phyloP scores from a whole-genome alignment of 2,888 invertebrate genomes.

The Crematogaster levior region DNA sequence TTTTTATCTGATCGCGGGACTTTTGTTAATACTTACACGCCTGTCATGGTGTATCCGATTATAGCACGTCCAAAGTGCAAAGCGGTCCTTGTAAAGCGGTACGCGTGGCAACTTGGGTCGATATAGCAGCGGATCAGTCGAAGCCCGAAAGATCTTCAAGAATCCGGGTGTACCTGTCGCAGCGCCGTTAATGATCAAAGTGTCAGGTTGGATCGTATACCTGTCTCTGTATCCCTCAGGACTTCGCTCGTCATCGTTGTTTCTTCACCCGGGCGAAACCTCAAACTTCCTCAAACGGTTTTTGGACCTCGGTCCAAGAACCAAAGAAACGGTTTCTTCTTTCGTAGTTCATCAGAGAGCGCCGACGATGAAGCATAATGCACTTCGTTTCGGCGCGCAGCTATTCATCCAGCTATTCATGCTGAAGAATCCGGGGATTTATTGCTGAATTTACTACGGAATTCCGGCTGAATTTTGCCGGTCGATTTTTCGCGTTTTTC shows the following conservation, averaged over 20 bases:
- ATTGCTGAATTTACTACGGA: conserved; percentile 54
- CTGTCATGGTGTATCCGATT: background rate
- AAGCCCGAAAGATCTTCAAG: background rate
- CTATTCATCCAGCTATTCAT: conserved; percentile 30
- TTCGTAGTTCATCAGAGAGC: background rate
- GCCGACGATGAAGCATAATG: conserved; percentile 56
- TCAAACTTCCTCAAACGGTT: conserved; percentile 7
- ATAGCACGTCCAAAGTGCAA: background rate
- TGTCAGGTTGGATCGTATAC: conserved; percentile 25
- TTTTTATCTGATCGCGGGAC: background rate
- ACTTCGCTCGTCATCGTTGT: conserved; percentile 33
- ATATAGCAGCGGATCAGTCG: background rate
- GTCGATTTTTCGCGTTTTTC: conserved; percentile 36
- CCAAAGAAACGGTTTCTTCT: background rate
- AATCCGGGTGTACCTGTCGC: conserved; percentile 33
- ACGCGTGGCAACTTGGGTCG: conserved; percentile 4
- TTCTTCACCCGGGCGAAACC: conserved; percentile 19
- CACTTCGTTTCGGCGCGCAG: background rate
- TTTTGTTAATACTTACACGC: conserved; percentile 27
- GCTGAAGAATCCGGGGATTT: conserved; percentile 25
- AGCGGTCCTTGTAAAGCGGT: background rate
- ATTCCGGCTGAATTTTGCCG: conserved; percentile 28
- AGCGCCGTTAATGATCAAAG: conserved; percentile 44
- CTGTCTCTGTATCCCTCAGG: conserved; percentile 20
- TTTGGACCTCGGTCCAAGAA: background rate